Conservation (phyloP, 2,797 vertebrate genomes). For the Micrastur ruficollis region DNA sequence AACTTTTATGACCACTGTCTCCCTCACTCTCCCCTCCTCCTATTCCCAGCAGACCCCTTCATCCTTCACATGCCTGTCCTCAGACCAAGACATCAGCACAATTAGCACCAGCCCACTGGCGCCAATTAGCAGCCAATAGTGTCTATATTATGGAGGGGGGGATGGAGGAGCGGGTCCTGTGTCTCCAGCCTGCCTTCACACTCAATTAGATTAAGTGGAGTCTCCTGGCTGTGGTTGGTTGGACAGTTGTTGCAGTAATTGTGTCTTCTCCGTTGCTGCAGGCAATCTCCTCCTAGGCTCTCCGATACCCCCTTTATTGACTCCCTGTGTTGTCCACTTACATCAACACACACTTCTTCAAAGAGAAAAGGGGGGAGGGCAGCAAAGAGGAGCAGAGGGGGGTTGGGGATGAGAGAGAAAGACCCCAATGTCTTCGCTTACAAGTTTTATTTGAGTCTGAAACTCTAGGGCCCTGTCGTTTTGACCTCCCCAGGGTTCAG, state of each 20-base stretch:
- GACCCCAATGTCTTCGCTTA: background rate
- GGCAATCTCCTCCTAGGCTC: slow-evolving; percentile 68
- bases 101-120: slow-evolving; percentile 84
- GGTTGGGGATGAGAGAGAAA: background rate
- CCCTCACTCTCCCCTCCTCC: slow-evolving; percentile 40
- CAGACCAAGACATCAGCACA: slow-evolving; percentile 80
- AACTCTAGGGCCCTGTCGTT: background rate
- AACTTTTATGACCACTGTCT: slow-evolving; percentile 73
- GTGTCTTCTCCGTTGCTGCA: slow-evolving; percentile 70
- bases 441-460: background rate
- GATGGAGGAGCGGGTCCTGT: slow-evolving; percentile 63
- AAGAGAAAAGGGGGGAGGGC: background rate
- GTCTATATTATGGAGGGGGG: slow-evolving; percentile 75
- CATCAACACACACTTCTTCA: slow-evolving; percentile 57
- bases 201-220: slow-evolving; percentile 85
- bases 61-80: slow-evolving; percentile 68
- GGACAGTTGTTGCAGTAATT: slow-evolving; percentile 78
- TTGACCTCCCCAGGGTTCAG: background rate
- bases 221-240: slow-evolving; percentile 74
- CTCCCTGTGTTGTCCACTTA: slow-evolving; percentile 63
- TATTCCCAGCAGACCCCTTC: slow-evolving; percentile 65
- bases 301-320: slow-evolving; percentile 16
- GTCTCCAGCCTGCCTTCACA: slow-evolving; percentile 85
- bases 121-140: slow-evolving; percentile 86
- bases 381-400: background rate